Conservation (phyloP, 2,888 invertebrate species). For the Portevinia maculata region DNA sequence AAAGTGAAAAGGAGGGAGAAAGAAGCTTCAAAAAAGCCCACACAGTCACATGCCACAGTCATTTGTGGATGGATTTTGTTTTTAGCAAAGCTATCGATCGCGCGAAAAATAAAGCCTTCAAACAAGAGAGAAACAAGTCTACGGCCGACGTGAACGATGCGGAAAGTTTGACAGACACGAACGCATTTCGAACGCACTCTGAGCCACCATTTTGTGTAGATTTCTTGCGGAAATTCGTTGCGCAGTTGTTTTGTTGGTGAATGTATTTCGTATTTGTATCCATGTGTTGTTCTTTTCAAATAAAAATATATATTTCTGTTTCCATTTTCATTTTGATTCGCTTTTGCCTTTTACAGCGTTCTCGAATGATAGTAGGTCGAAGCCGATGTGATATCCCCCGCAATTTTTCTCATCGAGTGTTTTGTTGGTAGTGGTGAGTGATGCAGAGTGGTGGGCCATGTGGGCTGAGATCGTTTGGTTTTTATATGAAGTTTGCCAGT, state of each 20-base stretch:
- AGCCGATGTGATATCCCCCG: constrained; percentile 54
- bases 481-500: constrained; percentile 34
- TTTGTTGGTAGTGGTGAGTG: constrained; percentile 10
- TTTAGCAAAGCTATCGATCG: constrained; percentile 27
- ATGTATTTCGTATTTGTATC: neutral
- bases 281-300: constrained; percentile 33
- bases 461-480: constrained; percentile 45
- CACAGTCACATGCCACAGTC: constrained; percentile 50
- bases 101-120: constrained; percentile 52
- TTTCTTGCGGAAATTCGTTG: constrained; percentile 58
- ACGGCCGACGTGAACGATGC: constrained; percentile 22
- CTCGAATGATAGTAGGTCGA: constrained; percentile 59
- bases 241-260: constrained; percentile 10
- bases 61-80: constrained; percentile 22
- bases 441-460: constrained; percentile 27
- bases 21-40: constrained; percentile 62
- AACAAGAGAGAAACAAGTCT: constrained; percentile 24
- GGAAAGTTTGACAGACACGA: constrained; percentile 56
- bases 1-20: constrained; percentile 31
- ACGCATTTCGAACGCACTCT: constrained; percentile 43
- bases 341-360: constrained; percentile 57
- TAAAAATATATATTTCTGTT: constrained; percentile 14
- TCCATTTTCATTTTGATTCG: constrained; percentile 36
- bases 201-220: constrained; percentile 53
- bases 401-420: constrained; percentile 44